Evolutionary conservation across 1,140 invertebrate species (phyloP).

Genomic region (Scylla paramamosain): DNA sequence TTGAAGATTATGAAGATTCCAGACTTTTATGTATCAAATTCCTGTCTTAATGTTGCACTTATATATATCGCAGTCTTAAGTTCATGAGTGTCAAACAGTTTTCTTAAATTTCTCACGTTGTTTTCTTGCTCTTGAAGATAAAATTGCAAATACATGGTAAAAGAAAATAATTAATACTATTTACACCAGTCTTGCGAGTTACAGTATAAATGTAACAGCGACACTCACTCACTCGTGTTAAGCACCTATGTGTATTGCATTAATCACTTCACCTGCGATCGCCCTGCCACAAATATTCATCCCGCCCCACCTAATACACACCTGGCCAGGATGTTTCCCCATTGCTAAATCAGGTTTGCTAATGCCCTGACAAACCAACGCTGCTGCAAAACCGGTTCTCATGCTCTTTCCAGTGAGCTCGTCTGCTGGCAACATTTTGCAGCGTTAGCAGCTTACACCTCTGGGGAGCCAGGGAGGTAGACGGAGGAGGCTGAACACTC

Average conservation of each 20-base stretch:
- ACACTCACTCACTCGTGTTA: too few species aligned
- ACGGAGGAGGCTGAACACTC: not conserved
- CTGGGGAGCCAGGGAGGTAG: not conserved
- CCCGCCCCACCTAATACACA: not conserved
- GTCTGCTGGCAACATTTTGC: not conserved
- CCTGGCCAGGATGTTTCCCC: not conserved
- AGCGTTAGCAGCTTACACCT: not conserved
- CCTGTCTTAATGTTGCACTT: too few species aligned
- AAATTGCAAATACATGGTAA: too few species aligned
- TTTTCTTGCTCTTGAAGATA: too few species aligned
- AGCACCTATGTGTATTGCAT: too few species aligned
- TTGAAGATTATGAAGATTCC: not conserved
- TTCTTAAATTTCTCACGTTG: too few species aligned
- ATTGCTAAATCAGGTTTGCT: constrained; percentile 22
- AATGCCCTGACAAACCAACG: constrained; percentile 1
- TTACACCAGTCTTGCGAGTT: too few species aligned
- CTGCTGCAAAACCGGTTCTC: not conserved
- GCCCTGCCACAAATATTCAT: not conserved
- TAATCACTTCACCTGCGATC: not conserved
- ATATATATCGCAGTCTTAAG: too few species aligned
- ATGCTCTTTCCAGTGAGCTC: not conserved
- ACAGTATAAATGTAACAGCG: too few species aligned
- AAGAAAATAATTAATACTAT: too few species aligned
- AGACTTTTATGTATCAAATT: too few species aligned
- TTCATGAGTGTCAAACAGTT: too few species aligned